A percentile compares a stretch with the other conserved stretches of the same genome.
Evolutionary conservation across 2,888 invertebrate genomes (phyloP).

Genomic region (Drosophila demipolita): DNA sequence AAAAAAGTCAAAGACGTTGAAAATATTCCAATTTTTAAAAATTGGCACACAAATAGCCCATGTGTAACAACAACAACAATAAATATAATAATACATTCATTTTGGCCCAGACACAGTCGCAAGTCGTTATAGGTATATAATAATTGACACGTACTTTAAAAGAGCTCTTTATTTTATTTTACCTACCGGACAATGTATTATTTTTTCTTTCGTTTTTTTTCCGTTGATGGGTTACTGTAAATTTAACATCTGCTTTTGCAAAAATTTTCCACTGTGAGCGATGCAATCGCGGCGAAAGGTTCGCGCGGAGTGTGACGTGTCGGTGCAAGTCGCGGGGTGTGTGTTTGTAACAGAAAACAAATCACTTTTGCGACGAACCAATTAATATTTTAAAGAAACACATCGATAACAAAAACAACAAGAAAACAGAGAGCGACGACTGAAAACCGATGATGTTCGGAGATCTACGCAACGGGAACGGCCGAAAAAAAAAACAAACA

Average conservation of each 20-base stretch:
- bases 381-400: slow-evolving; percentile 43
- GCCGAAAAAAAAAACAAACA: slow-evolving; percentile 20
- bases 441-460: slow-evolving; percentile 34
- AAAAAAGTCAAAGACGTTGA: slow-evolving; percentile 36
- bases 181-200: slow-evolving; percentile 25
- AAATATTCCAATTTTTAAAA: slow-evolving; percentile 59
- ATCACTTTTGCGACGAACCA: slow-evolving; percentile 17
- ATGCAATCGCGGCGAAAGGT: slow-evolving; percentile 36
- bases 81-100: slow-evolving; percentile 28
- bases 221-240: slow-evolving; percentile 17
- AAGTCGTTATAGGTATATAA: slow-evolving; percentile 50
- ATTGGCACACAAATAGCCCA: slow-evolving; percentile 66
- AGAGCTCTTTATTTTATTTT: slow-evolving; percentile 41
- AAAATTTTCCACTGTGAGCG: slow-evolving; percentile 70
- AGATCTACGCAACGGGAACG: slow-evolving; percentile 40
- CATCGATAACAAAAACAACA: slow-evolving; percentile 67
- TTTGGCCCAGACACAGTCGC: slow-evolving; percentile 10
- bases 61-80: slow-evolving; percentile 34
- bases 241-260: slow-evolving; percentile 38
- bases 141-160: slow-evolving; percentile 76
- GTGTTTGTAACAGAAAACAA: slow-evolving; percentile 49
- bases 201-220: neutral
- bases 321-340: neutral
- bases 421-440: slow-evolving; percentile 22
- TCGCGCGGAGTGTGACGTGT: neutral